Evolutionary conservation across 2,113 vertebrate species (phyloP).

Genomic region (Laticauda colubrina): DNA sequence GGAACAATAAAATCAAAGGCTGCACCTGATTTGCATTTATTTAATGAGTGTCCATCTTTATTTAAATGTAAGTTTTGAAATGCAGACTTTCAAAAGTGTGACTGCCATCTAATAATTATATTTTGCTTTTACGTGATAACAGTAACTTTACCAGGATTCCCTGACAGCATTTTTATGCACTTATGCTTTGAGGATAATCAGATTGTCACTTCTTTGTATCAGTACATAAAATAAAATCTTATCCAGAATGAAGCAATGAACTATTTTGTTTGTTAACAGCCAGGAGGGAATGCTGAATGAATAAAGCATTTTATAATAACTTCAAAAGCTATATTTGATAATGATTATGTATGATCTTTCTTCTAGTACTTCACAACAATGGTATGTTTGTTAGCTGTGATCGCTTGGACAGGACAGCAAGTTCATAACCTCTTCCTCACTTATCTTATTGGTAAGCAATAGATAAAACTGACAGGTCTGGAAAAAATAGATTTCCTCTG

Average conservation of each 20-base stretch:
- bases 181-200: background rate
- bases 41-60: background rate
- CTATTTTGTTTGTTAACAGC: background rate
- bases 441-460: constrained; percentile 88
- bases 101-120: background rate
- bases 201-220: background rate
- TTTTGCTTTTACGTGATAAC: background rate
- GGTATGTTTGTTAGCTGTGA: constrained; percentile 80
- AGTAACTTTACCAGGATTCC: background rate
- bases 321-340: background rate
- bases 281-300: background rate
- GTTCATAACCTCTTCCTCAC: constrained; percentile 97
- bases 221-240: background rate
- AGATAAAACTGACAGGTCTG: background rate
- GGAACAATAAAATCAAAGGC: background rate
- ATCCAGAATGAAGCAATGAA: background rate
- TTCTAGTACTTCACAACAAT: constrained; percentile 92
- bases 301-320: background rate
- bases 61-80: background rate
- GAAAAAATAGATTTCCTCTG: background rate
- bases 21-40: background rate
- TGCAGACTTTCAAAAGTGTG: background rate
- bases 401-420: constrained; percentile 97
- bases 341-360: constrained; percentile 6
- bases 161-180: background rate